Evolutionary conservation across 1,140 invertebrate species (phyloP), one percentile per base, ranked within the genome.

Genomic region (Neodiprion pinetum): DNA sequence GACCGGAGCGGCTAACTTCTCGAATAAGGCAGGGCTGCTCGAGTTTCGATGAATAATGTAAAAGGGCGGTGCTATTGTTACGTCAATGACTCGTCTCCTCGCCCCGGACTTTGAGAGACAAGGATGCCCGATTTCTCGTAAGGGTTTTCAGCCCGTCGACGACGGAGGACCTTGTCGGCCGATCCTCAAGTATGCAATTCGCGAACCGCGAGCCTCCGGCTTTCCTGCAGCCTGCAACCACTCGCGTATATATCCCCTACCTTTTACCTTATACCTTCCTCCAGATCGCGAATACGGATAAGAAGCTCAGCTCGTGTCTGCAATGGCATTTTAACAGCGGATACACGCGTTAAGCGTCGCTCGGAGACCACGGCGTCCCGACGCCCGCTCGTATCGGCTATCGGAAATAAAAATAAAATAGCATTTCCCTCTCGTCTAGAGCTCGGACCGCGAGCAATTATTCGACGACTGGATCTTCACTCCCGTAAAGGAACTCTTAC

Each of bases 281-380:
- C 28, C 77, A 81, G 80, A 82, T 82, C 50, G 71, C 75, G 48
- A 53, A 75, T n/a, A 48, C 23, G 65, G 80, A 82, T 82, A 81
- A 78, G 79, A 80, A 77, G 79, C 75, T 81, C 81, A 82, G 81
- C 77, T 79, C 77, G 74, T 73, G 80, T 80, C 79, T 76, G 76
- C 79, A 77, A 79, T 78, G 76, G 79, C 77, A 79, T 80, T 81
- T 80, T 81, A 82, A 81, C 80, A 80, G 78, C 72, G 75, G 76
- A 47, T 47, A 8, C 49, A 17, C 50, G 67, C 67, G 73, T 71
- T 10, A 68, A 49, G 66, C 72, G 50, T 28, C 61, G 11, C 28
- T 40, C 28, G 9, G 9, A 61, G 28, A 40, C 28, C 2, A 40
- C 28, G 28, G 28, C 28, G 28, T 40, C 28, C 28, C 28, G 28